phyloP scores from a whole-genome alignment of 2,888 invertebrate genomes.

The Mesoligia furuncula region DNA sequence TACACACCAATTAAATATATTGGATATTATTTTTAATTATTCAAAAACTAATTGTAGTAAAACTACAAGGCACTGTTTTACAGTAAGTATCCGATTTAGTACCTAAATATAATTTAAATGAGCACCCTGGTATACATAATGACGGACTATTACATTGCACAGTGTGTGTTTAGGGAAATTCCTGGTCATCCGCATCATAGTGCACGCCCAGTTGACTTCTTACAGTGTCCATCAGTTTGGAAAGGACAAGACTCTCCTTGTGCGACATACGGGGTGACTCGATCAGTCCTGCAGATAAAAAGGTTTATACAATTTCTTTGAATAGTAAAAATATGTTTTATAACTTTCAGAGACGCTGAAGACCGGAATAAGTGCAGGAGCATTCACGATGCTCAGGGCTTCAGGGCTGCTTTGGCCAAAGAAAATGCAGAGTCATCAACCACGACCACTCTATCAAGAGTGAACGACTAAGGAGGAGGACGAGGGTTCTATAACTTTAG shows the following conservation, averaged over 20 bases:
- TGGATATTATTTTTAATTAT: neutral
- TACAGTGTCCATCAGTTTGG: constrained; percentile 93
- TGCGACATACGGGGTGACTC: constrained; percentile 93
- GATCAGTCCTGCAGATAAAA: constrained; percentile 87
- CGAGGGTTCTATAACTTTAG: too few species aligned
- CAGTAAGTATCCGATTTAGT: constrained; percentile 10
- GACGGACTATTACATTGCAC: neutral
- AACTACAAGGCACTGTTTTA: constrained; percentile 7
- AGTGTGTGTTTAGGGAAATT: constrained; percentile 66
- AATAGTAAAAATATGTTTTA: too few species aligned
- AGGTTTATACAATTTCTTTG: neutral
- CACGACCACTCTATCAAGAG: too few species aligned
- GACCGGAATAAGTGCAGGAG: too few species aligned
- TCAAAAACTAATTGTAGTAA: neutral
- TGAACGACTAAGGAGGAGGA: too few species aligned
- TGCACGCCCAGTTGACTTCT: constrained; percentile 92
- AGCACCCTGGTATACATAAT: constrained; percentile 2
- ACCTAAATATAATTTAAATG: constrained; percentile 8
- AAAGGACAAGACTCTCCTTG: constrained; percentile 92
- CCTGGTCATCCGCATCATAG: constrained; percentile 88
- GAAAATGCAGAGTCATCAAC: too few species aligned
- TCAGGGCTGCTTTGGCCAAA: too few species aligned
- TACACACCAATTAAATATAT: neutral
- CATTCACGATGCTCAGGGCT: too few species aligned
- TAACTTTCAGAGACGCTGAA: too few species aligned